These are phyloP conservation scores for Macrochelys suwanniensis DNA, from an alignment of 2,797 vertebrate species.

Conservation along the genomic window DNA sequence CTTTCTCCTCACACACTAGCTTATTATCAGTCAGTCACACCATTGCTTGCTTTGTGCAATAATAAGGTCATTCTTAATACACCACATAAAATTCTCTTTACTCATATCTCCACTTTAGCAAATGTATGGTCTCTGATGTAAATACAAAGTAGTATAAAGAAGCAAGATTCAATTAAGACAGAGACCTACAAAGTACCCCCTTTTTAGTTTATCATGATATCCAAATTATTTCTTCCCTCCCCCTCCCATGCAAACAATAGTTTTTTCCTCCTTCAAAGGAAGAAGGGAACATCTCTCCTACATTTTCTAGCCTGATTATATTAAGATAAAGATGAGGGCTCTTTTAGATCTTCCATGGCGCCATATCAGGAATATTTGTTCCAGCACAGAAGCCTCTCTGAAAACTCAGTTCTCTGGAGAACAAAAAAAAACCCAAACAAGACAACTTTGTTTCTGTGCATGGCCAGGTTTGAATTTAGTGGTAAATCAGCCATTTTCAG, in stretches of 20 bases:
- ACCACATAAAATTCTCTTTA: background rate
- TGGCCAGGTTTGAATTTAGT: background rate
- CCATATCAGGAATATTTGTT: background rate
- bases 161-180: slow-evolving; percentile 2
- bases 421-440: slow-evolving; percentile 22
- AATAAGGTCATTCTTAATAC: background rate
- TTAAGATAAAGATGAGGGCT: background rate
- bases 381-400: slow-evolving; percentile 16
- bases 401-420: slow-evolving; percentile 37
- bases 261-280: background rate
- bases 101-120: slow-evolving; percentile 1
- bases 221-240: background rate
- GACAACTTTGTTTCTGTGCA: background rate
- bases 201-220: background rate
- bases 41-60: background rate
- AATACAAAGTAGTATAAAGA: slow-evolving; percentile 8
- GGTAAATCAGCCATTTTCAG: slow-evolving; percentile 6
- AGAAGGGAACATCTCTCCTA: slow-evolving; percentile 15
- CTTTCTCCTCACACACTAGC: background rate
- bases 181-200: background rate
- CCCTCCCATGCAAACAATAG: background rate
- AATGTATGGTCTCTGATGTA: background rate
- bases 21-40: background rate
- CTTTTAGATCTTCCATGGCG: background rate
- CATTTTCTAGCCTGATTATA: background rate